Percentiles rank a stretch among this genome's conserved stretches.
Evolutionary conservation across 2,888 invertebrate species (phyloP).

Genomic region (Lobophora halterata): DNA sequence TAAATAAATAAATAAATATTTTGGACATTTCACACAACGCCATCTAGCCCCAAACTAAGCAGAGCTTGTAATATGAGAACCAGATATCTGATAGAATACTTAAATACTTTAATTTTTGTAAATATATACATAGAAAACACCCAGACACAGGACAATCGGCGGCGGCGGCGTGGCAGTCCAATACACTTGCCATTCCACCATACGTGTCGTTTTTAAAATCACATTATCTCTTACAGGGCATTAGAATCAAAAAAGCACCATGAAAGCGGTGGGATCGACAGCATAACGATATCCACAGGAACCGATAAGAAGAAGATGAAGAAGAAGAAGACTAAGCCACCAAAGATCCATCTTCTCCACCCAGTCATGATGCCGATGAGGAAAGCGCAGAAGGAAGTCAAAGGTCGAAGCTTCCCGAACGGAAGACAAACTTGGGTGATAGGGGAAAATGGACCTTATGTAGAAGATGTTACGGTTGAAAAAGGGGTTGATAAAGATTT

Average conservation of each 20-base stretch:
- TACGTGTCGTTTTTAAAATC: not conserved
- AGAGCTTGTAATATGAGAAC: no score
- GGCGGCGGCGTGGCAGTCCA: no score
- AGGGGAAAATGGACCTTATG: slow-evolving; percentile 37
- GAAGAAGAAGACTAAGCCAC: slow-evolving; percentile 65
- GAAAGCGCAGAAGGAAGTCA: slow-evolving; percentile 50
- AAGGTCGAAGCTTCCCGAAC: slow-evolving; percentile 61
- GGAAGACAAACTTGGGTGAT: slow-evolving; percentile 63
- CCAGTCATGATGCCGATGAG: slow-evolving; percentile 52
- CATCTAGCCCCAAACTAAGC: no score
- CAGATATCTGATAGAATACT: no score
- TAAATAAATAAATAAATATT: no score
- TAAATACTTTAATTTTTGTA: no score
- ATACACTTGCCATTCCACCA: no score
- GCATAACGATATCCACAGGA: slow-evolving; percentile 63
- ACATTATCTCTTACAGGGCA: slow-evolving; percentile 41
- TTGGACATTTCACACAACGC: no score
- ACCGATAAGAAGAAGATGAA: slow-evolving; percentile 64
- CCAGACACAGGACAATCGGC: no score
- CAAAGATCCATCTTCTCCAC: slow-evolving; percentile 65
- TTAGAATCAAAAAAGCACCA: slow-evolving; percentile 50
- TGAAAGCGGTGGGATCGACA: slow-evolving; percentile 58
- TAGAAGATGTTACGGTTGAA: not conserved
- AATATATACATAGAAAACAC: no score
- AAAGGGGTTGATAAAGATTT: not conserved